These are phyloP conservation scores for Oikopleura vanhoeffeni DNA, from an alignment of 23 tunicate genomes.

Conservation along the genomic window DNA sequence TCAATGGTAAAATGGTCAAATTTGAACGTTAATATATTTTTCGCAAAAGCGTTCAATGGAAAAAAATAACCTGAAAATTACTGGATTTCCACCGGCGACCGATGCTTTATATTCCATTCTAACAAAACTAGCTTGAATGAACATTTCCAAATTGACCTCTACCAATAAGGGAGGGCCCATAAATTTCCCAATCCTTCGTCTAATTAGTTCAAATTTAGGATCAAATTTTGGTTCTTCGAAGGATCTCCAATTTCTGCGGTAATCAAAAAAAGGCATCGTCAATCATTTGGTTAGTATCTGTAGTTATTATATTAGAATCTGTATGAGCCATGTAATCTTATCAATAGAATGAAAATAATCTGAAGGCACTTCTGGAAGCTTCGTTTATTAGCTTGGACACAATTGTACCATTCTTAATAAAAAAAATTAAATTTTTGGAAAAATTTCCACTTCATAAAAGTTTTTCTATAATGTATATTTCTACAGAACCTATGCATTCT, in stretches of 20 bases:
- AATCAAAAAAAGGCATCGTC: not conserved
- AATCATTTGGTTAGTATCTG: too few relatives aligned
- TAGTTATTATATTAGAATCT: not conserved
- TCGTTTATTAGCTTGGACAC: not conserved
- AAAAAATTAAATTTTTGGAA: too few relatives aligned
- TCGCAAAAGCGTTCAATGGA: too few relatives aligned
- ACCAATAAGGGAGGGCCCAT: not conserved
- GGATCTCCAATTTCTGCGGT: not conserved
- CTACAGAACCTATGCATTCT: too few relatives aligned
- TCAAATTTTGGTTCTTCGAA: not conserved
- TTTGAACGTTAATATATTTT: too few relatives aligned
- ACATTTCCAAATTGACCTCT: conserved; percentile 98
- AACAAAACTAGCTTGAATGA: conserved; percentile 61
- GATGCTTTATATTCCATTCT: not conserved
- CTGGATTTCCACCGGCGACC: not conserved
- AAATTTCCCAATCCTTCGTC: not conserved
- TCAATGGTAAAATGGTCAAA: too few relatives aligned
- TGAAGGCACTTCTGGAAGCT: not conserved
- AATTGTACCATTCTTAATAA: not conserved
- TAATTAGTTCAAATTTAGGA: not conserved
- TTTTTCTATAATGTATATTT: too few relatives aligned
- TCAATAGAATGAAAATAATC: not conserved
- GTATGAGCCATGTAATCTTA: not conserved
- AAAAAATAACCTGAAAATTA: not conserved
- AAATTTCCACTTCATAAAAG: too few relatives aligned